Percentiles rank a stretch among this genome's conserved stretches.
phyloP scores from a whole-genome alignment of 2,888 invertebrate genomes.

The Drosophila buzzatii region DNA sequence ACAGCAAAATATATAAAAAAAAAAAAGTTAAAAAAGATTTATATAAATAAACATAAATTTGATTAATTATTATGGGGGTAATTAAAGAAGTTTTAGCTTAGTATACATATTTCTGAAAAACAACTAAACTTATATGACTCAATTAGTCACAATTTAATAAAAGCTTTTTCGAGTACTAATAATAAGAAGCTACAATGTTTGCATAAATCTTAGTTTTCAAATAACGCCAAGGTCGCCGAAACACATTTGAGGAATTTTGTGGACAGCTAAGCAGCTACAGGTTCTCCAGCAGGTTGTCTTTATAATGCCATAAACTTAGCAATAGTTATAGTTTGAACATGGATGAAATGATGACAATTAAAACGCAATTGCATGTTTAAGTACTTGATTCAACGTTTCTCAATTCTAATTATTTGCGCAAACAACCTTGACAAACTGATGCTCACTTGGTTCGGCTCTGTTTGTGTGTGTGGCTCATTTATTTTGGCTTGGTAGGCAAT shows the following conservation, averaged over 20 bases:
- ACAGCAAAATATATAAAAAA: background rate
- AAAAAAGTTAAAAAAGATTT: background rate
- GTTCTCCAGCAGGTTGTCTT: background rate
- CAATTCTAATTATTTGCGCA: constrained; percentile 68
- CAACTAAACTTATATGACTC: background rate
- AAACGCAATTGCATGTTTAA: constrained; percentile 65
- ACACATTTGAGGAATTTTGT: background rate
- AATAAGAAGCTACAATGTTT: background rate
- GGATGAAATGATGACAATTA: constrained; percentile 30
- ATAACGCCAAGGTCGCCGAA: background rate
- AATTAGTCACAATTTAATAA: constrained; percentile 12
- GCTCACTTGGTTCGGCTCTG: constrained; percentile 1
- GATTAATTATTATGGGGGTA: constrained; percentile 1
- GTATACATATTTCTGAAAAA: background rate
- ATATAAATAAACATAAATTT: background rate
- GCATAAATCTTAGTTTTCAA: background rate
- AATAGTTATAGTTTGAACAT: constrained; percentile 6
- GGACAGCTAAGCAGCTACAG: background rate
- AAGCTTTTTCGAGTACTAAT: background rate
- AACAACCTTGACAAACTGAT: constrained; percentile 57
- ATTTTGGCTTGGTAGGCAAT: constrained; percentile 38
- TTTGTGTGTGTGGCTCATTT: constrained; percentile 24
- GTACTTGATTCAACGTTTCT: constrained; percentile 34
- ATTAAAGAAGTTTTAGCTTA: background rate
- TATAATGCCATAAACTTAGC: constrained; percentile 13